Base-by-base conservation (phyloP, 2,888 invertebrate genomes). In the Orthonevra nobilis region DNA sequence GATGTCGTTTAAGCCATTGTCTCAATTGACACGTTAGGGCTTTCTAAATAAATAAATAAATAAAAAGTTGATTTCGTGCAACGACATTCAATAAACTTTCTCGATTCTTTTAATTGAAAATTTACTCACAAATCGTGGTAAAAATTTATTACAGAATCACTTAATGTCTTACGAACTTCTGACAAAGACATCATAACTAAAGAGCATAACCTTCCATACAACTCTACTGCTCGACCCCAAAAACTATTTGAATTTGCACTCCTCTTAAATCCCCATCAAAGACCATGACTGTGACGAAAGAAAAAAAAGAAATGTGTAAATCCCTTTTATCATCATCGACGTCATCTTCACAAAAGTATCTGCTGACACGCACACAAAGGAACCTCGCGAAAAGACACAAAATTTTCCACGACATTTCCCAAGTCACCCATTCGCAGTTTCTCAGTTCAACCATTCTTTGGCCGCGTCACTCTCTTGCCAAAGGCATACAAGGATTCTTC, bases 231-330 rank as follows among this genome's bases (percentile, higher is more conserved):
- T 2, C 20, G 36, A 26, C 36, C 17, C 36, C 26, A 30, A 34
- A 28, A 38, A 19, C 15, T 9, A 12, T n/a, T n/a, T 38, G 56
- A 38, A 40, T 30, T 52, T 42, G 7, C 54, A 17, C 17, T 44
- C 12, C 17, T n/a, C 9, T 20, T 3, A 4, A 4, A 23, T 23
- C 23, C 5, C n/a, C 48, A 30, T 4, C 20, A 50, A 44, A n/a
- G n/a, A 28, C 26, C 58, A 42, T 20, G 26, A 42, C 50, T 58
- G 40, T 30, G 23, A n/a, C n/a, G n/a, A n/a, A n/a, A n/a, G n/a
- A n/a, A n/a, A n/a, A n/a, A n/a, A n/a, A n/a, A n/a, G 48, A 58
- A 48, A 48, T 48, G 32, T 50, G 69, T 42, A 69, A 68, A 69
- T 69, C 50, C 50, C 42, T 69, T 69, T 58, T 50, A 34, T 58